Conservation (phyloP, 2,888 invertebrate species). For the Myopa testacea region DNA sequence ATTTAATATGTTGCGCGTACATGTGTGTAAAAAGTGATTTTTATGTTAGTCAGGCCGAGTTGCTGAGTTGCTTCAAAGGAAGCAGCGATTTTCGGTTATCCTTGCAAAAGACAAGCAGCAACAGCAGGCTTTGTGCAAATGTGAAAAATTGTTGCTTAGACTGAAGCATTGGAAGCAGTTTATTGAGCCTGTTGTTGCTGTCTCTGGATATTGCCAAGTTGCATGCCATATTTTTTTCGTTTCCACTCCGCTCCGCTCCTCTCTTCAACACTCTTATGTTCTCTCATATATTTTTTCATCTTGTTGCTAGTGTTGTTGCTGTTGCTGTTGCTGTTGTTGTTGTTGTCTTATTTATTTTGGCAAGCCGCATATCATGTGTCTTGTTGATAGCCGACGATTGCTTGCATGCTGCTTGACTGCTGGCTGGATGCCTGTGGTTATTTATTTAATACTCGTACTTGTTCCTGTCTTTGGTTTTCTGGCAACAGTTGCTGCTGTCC, state of each 20-base stretch:
- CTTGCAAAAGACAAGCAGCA: background rate
- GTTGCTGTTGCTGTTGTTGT: conserved; percentile 29
- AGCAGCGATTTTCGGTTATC: background rate
- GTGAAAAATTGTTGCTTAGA: conserved; percentile 30
- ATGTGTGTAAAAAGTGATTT: conserved; percentile 32
- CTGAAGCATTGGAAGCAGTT: background rate
- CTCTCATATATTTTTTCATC: conserved; percentile 32
- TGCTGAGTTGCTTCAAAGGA: conserved; percentile 6
- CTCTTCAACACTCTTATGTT: background rate
- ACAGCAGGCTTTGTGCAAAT: background rate
- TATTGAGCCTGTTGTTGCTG: conserved; percentile 5
- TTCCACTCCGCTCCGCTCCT: conserved; percentile 13
- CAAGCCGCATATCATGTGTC: conserved; percentile 38
- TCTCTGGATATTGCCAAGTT: conserved; percentile 30
- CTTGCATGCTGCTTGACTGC: conserved; percentile 41
- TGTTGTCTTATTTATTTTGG: conserved; percentile 36
- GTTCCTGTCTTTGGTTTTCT: conserved; percentile 40
- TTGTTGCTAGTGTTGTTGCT: conserved; percentile 20
- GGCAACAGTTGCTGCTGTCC: conserved; percentile 29
- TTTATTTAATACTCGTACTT: conserved; percentile 29
- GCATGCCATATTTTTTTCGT: conserved; percentile 38
- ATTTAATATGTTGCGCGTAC: conserved; percentile 41
- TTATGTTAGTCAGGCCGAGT: conserved; percentile 18
- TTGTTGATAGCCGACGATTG: conserved; percentile 47
- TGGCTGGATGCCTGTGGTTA: conserved; percentile 27